Conservation (phyloP, 2,113 vertebrate species). For the Mystacornis crossleyi region DNA sequence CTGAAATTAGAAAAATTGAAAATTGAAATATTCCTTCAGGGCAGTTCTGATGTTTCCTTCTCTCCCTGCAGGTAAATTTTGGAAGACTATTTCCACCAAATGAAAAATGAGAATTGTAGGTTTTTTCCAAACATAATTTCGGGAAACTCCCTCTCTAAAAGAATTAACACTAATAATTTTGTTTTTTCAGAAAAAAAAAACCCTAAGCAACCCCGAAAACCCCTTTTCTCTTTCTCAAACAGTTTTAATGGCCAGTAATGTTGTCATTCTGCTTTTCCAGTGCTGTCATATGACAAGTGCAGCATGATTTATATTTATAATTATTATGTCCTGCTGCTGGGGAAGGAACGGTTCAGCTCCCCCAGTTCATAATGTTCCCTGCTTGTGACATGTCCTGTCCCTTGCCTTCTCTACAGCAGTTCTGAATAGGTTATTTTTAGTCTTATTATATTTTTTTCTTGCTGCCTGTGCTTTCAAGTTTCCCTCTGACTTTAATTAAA, state of each 20-base stretch:
- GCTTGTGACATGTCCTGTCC: background rate
- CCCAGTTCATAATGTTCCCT: background rate
- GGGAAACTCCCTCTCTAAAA: background rate
- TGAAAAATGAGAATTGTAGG: fast-evolving
- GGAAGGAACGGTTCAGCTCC: background rate
- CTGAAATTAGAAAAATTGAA: background rate
- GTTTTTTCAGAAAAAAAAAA: background rate
- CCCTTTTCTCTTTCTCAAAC: background rate
- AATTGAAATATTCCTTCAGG: background rate
- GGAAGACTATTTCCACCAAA: background rate
- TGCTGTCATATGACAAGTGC: background rate
- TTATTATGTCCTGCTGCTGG: background rate
- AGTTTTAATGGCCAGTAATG: background rate
- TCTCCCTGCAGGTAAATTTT: background rate
- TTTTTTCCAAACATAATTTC: background rate
- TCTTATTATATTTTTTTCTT: constrained; percentile 29
- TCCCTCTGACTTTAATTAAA: constrained; percentile 60
- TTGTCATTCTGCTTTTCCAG: background rate
- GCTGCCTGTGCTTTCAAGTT: constrained; percentile 44
- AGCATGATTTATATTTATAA: constrained; percentile 31
- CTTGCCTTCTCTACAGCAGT: background rate
- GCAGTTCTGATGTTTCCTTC: background rate
- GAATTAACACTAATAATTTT: background rate
- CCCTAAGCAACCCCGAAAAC: fast-evolving
- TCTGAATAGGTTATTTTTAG: constrained; percentile 21